Conservation (phyloP, 1,140 invertebrate species). For the Aricia agestis region DNA sequence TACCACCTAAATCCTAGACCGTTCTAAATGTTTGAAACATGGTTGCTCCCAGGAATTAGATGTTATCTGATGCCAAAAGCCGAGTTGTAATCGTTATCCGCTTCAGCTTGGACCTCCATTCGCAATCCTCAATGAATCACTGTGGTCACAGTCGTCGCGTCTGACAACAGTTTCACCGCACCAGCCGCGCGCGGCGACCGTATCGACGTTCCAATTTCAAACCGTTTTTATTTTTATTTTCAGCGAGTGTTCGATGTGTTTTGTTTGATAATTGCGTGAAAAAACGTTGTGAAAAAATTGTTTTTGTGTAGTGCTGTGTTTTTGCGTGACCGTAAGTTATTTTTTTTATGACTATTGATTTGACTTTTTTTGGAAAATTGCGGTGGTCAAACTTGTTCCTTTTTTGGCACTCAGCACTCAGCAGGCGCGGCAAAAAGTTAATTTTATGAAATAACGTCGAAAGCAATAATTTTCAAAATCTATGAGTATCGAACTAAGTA, state of each 20-base stretch:
- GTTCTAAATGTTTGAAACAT: no score
- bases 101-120: background rate
- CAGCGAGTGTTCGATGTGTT: background rate
- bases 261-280: background rate
- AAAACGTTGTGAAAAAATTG: no score
- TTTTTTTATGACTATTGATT: background rate
- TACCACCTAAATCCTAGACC: no score
- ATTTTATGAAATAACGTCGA: no score
- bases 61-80: no score
- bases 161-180: background rate
- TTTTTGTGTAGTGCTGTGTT: background rate
- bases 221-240: background rate
- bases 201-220: background rate
- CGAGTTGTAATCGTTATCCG: background rate
- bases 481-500: no score
- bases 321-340: background rate
- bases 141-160: constrained; percentile 4
- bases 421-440: no score
- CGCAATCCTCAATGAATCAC: constrained; percentile 4
- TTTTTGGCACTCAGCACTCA: no score
- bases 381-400: no score
- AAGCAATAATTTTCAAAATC: no score
- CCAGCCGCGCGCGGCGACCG: background rate
- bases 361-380: background rate
- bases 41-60: no score